These are phyloP conservation scores for Tympanuchus pallidicinctus DNA, from an alignment of 2,113 vertebrate species.

Conservation along the genomic window DNA sequence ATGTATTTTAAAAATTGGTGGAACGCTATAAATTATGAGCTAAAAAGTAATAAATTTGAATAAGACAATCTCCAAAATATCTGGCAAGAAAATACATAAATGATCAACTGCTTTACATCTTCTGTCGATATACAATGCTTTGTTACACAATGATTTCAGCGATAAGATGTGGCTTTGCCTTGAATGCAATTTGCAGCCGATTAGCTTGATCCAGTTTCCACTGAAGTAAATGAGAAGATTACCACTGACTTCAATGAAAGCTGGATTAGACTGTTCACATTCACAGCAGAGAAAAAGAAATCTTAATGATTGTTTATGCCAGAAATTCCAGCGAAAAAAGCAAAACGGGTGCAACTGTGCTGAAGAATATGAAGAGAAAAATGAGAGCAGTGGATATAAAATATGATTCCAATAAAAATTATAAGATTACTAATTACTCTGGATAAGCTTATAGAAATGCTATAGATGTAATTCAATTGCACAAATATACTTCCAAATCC, in stretches of 20 bases:
- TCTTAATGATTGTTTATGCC: slow-evolving; percentile 43
- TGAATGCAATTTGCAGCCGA: slow-evolving; percentile 21
- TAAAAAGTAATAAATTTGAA: background rate
- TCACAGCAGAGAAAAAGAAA: background rate
- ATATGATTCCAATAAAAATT: slow-evolving; percentile 42
- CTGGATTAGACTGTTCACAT: slow-evolving; percentile 36
- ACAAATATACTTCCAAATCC: slow-evolving; percentile 64
- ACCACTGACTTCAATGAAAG: slow-evolving; percentile 17
- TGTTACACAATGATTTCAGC: background rate
- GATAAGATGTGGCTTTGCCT: background rate
- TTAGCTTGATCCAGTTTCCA: slow-evolving; percentile 41
- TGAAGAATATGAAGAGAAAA: slow-evolving; percentile 30
- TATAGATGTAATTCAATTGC: slow-evolving; percentile 57
- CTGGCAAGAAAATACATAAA: background rate
- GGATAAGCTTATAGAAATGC: slow-evolving; percentile 32
- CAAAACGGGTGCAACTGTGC: slow-evolving; percentile 1
- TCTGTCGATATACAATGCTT: background rate
- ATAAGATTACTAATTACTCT: slow-evolving; percentile 58
- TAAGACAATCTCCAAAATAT: background rate
- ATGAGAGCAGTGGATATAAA: slow-evolving; percentile 8
- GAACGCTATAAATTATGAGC: background rate
- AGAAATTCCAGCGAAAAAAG: slow-evolving; percentile 27
- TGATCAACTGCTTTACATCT: background rate
- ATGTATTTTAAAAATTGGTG: background rate
- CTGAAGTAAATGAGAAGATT: slow-evolving; percentile 28